Conservation (phyloP, 2,888 invertebrate species). For the Pterobdella sp. region DNA sequence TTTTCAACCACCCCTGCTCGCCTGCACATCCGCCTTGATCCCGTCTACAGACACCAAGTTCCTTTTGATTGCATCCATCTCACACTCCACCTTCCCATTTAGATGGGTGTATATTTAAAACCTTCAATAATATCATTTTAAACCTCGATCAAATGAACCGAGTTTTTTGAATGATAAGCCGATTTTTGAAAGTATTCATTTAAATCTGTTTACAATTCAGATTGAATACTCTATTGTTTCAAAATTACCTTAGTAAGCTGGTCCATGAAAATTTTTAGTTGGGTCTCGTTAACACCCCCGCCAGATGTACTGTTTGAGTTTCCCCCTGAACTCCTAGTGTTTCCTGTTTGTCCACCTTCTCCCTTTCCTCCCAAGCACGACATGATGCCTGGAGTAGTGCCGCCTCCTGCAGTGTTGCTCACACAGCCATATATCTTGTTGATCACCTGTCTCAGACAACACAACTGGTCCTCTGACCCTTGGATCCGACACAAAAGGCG, state of each 20-base stretch:
- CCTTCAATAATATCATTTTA: neutral
- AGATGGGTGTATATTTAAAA: neutral
- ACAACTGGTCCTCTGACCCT: conserved; percentile 29
- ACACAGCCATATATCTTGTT: conserved; percentile 27
- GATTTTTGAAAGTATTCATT: neutral
- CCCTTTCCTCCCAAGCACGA: conserved; percentile 15
- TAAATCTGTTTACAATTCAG: neutral
- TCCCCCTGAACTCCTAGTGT: neutral
- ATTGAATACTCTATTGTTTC: neutral
- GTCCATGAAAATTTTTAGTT: conserved; percentile 28
- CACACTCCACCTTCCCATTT: conserved; percentile 18
- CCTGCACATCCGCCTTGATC: conserved; percentile 28
- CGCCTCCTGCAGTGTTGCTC: neutral
- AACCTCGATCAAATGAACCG: neutral
- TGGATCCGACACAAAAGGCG: conserved; percentile 29
- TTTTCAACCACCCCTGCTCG: too few species aligned
- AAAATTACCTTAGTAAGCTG: conserved; percentile 23
- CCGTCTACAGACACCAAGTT: conserved; percentile 24
- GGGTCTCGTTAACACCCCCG: conserved; percentile 23
- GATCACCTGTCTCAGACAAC: conserved; percentile 28
- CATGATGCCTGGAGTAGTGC: conserved; percentile 5
- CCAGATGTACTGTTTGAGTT: neutral
- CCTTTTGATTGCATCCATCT: conserved; percentile 25
- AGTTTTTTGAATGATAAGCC: neutral
- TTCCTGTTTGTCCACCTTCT: conserved; percentile 11